A percentile compares a stretch with the other conserved stretches of the same genome.
These are phyloP conservation scores for Myotis yumanensis DNA, from an alignment of 2,113 vertebrate species.

Conservation along the genomic window DNA sequence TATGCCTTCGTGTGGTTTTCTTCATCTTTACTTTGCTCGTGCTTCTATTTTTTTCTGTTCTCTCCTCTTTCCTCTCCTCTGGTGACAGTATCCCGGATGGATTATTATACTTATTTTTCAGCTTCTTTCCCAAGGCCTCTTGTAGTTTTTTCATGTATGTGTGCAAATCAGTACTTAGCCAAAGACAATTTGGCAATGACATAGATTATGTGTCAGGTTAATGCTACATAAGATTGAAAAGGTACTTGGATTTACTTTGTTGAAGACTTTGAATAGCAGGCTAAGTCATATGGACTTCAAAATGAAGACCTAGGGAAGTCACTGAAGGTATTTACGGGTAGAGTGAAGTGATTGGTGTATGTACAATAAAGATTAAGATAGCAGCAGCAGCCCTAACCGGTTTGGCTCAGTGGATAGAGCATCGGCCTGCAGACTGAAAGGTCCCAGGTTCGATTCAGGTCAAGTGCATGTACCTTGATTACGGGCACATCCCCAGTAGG, in stretches of 20 bases:
- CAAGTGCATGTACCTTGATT: too few species aligned
- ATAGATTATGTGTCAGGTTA: not conserved
- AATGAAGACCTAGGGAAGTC: not conserved
- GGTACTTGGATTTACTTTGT: not conserved
- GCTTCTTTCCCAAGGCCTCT: not conserved
- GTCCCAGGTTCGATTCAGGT: too few species aligned
- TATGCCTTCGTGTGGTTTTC: not conserved
- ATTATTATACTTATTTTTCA: not conserved
- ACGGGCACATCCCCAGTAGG: too few species aligned
- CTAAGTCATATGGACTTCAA: not conserved
- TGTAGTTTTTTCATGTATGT: not conserved
- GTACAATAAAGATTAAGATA: not conserved
- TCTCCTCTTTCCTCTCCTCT: not conserved
- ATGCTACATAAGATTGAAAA: not conserved
- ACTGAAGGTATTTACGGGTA: not conserved
- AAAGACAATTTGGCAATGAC: not conserved
- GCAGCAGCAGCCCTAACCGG: not conserved
- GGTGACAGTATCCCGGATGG: not conserved
- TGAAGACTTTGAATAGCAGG: not conserved
- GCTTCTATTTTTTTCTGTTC: not conserved
- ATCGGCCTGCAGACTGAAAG: too few species aligned
- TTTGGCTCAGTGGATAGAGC: too few species aligned
- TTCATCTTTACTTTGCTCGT: not conserved
- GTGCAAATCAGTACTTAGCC: not conserved
- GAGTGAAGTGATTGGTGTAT: not conserved